Evolutionary conservation across 2,113 vertebrate genomes (phyloP), one percentile per base, ranked within the genome.

Genomic region (Heteronetta atricapilla): DNA sequence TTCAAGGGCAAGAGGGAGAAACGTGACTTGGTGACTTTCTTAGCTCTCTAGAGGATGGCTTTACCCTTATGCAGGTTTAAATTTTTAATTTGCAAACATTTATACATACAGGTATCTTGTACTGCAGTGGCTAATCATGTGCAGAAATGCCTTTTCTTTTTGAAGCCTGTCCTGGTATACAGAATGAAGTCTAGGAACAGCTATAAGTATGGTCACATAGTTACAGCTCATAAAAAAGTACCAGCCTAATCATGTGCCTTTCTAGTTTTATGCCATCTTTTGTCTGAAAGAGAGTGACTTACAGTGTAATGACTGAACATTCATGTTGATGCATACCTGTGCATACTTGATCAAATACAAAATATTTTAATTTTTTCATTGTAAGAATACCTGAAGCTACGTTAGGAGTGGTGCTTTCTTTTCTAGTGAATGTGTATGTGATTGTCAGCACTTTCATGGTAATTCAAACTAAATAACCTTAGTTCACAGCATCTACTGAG

Each of bases 401-500:
- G 60, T 40, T 68, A 31, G 34, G 21, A n/a, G 15, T 3, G 26
- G 6, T 28, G 10, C 0, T n/a, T 60, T 58, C 2, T 79, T 73
- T 53, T 14, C 31, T 82, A 1, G 0, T 67, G 6, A 52, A 29
- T 2, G 3, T 26, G 18, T 13, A 5, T 44, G 62, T 82, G 36
- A 5, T 8, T 80, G 67, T 48, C 68, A 56, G 38, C 3, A 3
- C 20, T 68, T 83, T 72, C 13, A 6, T 2, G 2, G 36, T 15
- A 59, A 38, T 38, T 53, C 26, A 66, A 13, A 3, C 5, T 56
- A 5, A 68, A 22, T 50, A 28, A 3, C 13, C 12, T 50, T 33
- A 6, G 0, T 59, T 22, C 33, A 3, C 10, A n/a, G 34, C 3
- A 3, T 12, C 18, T 40, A 60, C 38, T 42, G 40, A 62, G 19